Evolutionary conservation across 2,888 invertebrate genomes (phyloP).

Genomic region (Agonopterix heracliana): DNA sequence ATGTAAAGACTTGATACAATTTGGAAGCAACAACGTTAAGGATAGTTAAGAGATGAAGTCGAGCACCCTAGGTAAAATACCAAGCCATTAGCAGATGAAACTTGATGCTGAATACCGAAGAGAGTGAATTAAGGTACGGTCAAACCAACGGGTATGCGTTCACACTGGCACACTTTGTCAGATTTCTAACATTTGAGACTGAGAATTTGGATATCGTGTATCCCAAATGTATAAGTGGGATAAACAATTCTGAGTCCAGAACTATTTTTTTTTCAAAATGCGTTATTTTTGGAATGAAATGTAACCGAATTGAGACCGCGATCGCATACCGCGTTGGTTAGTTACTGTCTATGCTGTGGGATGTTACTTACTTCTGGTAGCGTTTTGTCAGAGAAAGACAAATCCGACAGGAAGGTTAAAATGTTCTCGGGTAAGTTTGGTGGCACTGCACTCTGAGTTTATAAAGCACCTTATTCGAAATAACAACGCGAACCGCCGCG

Average conservation of each 20-base stretch:
- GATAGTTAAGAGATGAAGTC: constrained; percentile 18
- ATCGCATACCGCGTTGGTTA: no score
- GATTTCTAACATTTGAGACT: no score
- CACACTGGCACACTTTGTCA: no score
- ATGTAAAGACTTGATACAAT: constrained; percentile 27
- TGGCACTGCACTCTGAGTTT: constrained; percentile 44
- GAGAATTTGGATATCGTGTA: no score
- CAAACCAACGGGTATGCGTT: no score
- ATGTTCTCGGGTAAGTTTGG: constrained; percentile 44
- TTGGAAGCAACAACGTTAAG: constrained; percentile 20
- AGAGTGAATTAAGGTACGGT: constrained; percentile 20
- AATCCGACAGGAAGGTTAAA: constrained; percentile 47
- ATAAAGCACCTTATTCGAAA: constrained; percentile 71
- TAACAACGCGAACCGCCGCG: constrained; percentile 67
- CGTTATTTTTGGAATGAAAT: no score
- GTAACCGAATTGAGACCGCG: no score
- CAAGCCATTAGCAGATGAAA: constrained; percentile 36
- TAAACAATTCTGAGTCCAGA: no score
- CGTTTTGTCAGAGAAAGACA: constrained; percentile 29
- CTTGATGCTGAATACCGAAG: constrained; percentile 18
- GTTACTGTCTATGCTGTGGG: constrained; percentile 24
- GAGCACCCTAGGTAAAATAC: constrained; percentile 26
- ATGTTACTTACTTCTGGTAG: no score
- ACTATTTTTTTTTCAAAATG: no score
- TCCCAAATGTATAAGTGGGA: no score